phyloP scores from a whole-genome alignment of 1,140 invertebrate genomes.

The Anastrepha ludens region DNA sequence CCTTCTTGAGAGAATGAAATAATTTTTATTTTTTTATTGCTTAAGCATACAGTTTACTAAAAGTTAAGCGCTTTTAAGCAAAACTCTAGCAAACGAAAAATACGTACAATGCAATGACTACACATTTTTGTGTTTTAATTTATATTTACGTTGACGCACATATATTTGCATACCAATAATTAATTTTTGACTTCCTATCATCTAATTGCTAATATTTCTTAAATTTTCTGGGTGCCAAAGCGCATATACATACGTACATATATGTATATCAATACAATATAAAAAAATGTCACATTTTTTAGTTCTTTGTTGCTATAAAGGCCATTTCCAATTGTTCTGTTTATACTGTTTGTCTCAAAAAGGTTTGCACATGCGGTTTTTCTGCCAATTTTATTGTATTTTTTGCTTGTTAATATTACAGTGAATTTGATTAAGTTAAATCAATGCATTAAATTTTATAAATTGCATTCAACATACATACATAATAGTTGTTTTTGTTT shows the following conservation, averaged over 20 bases:
- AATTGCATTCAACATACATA: background rate
- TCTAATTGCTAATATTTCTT: background rate
- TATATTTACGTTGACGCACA: background rate
- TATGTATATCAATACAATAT: background rate
- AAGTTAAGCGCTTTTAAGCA: background rate
- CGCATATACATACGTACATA: background rate
- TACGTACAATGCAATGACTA: background rate
- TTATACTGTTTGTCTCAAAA: background rate
- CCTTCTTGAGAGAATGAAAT: background rate
- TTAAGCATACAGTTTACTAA: no score
- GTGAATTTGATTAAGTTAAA: conserved; percentile 2
- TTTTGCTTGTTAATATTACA: conserved; percentile 21
- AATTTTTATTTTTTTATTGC: background rate
- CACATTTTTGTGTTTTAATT: background rate
- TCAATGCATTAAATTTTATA: conserved; percentile 31
- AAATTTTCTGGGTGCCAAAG: conserved; percentile 6
- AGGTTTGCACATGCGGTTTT: background rate
- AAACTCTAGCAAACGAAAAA: background rate
- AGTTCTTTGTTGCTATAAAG: conserved; percentile 22
- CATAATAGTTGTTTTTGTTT: background rate
- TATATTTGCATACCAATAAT: background rate
- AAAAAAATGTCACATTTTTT: background rate
- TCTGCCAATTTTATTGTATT: conserved; percentile 12
- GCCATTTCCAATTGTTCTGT: conserved; percentile 43
- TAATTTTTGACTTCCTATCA: background rate